These are phyloP conservation scores for Lepidotrigona ventralis DNA, from an alignment of 1,140 invertebrate genomes.

Conservation along the genomic window DNA sequence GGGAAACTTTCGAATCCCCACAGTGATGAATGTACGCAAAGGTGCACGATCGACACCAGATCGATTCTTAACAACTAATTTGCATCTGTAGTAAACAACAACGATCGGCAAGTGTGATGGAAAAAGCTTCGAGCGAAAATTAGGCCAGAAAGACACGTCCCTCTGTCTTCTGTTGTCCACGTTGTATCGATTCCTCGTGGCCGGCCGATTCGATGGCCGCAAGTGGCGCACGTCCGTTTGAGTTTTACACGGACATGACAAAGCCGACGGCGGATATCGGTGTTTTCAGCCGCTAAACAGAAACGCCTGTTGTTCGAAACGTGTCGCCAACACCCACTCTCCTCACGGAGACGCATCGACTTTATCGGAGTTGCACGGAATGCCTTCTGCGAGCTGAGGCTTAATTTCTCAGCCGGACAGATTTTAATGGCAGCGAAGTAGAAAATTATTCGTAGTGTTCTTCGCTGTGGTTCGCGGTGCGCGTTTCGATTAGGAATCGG, in stretches of 20 bases:
- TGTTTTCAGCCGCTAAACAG: conserved; percentile 61
- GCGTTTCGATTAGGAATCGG: no score
- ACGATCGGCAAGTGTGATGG: neutral
- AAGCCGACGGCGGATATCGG: conserved; percentile 63
- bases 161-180: neutral
- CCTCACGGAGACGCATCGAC: neutral
- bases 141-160: conserved; percentile 17
- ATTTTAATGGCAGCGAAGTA: neutral
- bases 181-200: conserved; percentile 17
- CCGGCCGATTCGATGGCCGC: conserved; percentile 32
- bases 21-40: no score
- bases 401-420: neutral
- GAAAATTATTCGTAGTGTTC: neutral
- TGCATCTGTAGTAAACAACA: neutral
- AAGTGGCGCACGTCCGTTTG: conserved; percentile 46
- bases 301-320: conserved; percentile 55
- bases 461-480: no score
- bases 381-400: neutral
- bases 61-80: no score
- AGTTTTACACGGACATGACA: conserved; percentile 51
- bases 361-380: conserved; percentile 13
- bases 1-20: no score
- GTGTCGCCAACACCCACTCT: conserved; percentile 1
- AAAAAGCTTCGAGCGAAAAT: neutral
- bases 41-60: no score